Evolutionary conservation across 1,140 invertebrate species (phyloP).

Genomic region (Drosophila tropicalis): DNA sequence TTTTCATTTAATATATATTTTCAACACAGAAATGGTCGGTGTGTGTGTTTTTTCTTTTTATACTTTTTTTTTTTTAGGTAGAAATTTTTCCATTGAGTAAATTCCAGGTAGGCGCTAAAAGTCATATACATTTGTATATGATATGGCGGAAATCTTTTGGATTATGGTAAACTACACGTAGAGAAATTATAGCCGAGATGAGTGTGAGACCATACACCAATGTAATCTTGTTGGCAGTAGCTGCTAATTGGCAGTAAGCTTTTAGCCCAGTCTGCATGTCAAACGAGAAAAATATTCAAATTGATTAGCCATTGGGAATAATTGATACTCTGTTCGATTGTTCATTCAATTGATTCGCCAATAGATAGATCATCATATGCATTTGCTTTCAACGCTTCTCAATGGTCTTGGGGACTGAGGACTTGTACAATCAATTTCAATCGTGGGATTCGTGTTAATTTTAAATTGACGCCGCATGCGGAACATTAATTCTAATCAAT

Average conservation of each 20-base stretch:
- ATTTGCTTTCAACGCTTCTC: conserved; percentile 14
- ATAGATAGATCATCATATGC: background rate
- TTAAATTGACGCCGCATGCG: conserved; percentile 57
- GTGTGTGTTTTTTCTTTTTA: background rate
- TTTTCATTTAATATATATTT: conserved; percentile 5
- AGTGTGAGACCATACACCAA: background rate
- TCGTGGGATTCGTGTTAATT: conserved; percentile 38
- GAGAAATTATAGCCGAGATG: background rate
- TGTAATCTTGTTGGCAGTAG: background rate
- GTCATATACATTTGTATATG: background rate
- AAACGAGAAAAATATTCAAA: background rate
- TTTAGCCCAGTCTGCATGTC: background rate
- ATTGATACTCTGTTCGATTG: background rate
- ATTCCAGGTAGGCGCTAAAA: conserved; percentile 4
- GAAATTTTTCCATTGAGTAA: background rate
- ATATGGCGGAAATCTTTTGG: conserved; percentile 3
- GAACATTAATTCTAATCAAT: conserved; percentile 80
- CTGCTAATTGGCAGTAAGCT: background rate
- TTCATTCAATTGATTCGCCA: background rate
- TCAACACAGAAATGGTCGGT: background rate
- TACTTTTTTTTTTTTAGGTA: background rate
- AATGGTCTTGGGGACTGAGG: conserved; percentile 5
- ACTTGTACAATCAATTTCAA: conserved; percentile 66
- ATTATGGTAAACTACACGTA: background rate
- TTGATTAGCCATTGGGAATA: background rate